Evolutionary conservation across 2,888 invertebrate genomes (phyloP).

Genomic region (Drymonia ruficornis): DNA sequence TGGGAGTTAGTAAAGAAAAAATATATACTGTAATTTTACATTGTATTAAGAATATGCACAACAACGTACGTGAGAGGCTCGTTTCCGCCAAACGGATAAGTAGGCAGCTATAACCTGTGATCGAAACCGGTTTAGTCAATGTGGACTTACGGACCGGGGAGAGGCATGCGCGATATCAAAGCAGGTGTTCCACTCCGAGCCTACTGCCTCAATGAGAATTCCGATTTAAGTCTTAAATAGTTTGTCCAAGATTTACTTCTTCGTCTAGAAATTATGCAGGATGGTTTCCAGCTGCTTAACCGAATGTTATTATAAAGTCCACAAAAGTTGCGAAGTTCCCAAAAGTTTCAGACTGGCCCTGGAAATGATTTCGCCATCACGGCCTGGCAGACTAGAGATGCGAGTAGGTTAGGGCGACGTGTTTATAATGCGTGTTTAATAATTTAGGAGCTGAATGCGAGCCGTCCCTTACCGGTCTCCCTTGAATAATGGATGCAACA

Average conservation of each 20-base stretch:
- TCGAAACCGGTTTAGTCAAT: slow-evolving; percentile 81
- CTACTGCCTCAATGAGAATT: slow-evolving; percentile 78
- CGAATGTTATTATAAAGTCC: slow-evolving; percentile 2
- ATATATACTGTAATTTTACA: slow-evolving; percentile 30
- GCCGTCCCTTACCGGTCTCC: slow-evolving; percentile 66
- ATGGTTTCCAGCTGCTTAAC: slow-evolving; percentile 14
- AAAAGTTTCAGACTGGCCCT: slow-evolving; percentile 28
- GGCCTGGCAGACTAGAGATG: slow-evolving; percentile 59
- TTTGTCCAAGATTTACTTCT: slow-evolving; percentile 63
- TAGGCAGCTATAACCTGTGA: slow-evolving; percentile 81
- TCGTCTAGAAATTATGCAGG: slow-evolving; percentile 34
- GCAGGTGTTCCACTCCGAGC: slow-evolving; percentile 79
- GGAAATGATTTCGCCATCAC: slow-evolving; percentile 67
- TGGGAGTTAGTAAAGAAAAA: slow-evolving; percentile 20
- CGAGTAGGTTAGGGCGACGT: slow-evolving; percentile 65
- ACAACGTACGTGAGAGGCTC: slow-evolving; percentile 66
- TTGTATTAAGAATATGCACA: slow-evolving; percentile 61
- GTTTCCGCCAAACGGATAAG: slow-evolving; percentile 83
- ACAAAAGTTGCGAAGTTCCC: slow-evolving; percentile 31
- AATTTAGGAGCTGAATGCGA: slow-evolving; percentile 70
- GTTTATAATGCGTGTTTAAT: slow-evolving; percentile 81
- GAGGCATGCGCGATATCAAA: slow-evolving; percentile 80
- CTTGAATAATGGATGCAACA: slow-evolving; percentile 80
- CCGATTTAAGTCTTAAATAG: slow-evolving; percentile 71
- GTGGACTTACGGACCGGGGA: slow-evolving; percentile 78